phyloP scores from a whole-genome alignment of 2,113 vertebrate genomes.

The Gavialis gangeticus region DNA sequence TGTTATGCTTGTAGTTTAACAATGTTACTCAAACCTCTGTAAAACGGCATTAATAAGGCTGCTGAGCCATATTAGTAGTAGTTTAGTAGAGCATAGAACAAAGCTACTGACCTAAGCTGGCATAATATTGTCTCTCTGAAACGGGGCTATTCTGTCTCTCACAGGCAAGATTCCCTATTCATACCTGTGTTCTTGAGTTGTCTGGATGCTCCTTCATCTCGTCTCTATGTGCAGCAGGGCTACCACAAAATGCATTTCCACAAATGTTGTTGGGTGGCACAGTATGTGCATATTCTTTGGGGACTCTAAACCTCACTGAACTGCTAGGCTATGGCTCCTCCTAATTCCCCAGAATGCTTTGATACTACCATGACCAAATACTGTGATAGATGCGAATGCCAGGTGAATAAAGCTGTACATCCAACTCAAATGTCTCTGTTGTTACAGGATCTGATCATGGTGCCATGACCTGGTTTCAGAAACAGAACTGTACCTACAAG shows the following conservation, averaged over 20 bases:
- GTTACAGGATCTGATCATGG: neutral
- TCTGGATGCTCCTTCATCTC: neutral
- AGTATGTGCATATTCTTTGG: neutral
- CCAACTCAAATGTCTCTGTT: neutral
- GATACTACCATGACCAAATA: neutral
- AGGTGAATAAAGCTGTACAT: neutral
- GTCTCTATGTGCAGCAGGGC: neutral
- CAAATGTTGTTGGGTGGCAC: neutral
- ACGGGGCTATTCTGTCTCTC: neutral
- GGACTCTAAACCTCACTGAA: neutral
- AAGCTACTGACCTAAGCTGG: neutral
- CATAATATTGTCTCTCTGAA: neutral
- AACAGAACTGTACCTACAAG: neutral
- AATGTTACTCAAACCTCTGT: neutral
- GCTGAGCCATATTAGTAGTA: neutral
- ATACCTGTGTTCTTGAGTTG: neutral
- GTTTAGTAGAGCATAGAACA: neutral
- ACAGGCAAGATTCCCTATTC: neutral
- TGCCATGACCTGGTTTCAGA: neutral
- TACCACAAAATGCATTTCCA: neutral
- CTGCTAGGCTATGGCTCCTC: neutral
- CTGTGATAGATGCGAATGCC: neutral
- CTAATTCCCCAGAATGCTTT: neutral
- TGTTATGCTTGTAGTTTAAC: neutral
- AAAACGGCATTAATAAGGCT: accelerated